Evolutionary conservation across 2,888 invertebrate genomes (phyloP).

Genomic region (Lacanobia oleracea): DNA sequence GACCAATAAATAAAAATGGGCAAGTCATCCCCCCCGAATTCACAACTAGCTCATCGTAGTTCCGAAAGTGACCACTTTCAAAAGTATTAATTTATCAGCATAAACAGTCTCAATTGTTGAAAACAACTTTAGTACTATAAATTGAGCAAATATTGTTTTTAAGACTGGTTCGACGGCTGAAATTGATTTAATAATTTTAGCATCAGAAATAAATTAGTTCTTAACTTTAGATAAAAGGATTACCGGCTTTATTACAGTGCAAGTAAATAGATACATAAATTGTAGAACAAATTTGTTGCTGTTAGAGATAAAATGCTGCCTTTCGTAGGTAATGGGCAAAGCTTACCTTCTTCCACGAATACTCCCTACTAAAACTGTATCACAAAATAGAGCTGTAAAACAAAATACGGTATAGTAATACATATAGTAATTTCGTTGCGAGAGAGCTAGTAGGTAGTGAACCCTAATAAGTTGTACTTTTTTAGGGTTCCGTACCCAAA

Average conservation of each 20-base stretch:
- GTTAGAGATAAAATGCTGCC: too few species aligned
- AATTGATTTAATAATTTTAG: constrained; percentile 23
- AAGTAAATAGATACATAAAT: too few species aligned
- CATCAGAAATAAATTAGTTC: constrained; percentile 12
- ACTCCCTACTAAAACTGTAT: neutral
- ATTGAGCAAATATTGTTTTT: constrained; percentile 29
- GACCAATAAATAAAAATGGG: too few species aligned
- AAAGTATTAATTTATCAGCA: constrained; percentile 18
- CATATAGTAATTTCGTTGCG: neutral
- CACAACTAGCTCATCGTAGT: neutral
- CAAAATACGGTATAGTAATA: neutral
- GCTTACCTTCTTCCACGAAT: too few species aligned
- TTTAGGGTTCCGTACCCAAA: too few species aligned
- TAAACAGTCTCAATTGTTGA: constrained; percentile 1
- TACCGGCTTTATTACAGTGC: neutral
- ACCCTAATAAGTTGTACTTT: neutral
- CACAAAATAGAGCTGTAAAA: neutral
- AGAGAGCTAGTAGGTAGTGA: neutral
- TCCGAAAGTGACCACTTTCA: neutral
- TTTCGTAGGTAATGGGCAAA: too few species aligned
- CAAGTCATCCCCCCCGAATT: neutral
- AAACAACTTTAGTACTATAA: neutral
- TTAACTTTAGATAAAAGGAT: constrained; percentile 16
- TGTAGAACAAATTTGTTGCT: too few species aligned
- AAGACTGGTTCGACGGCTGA: constrained; percentile 7